Evolutionary conservation across 2,797 vertebrate species (phyloP).

Genomic region (Pempheris klunzingeri): DNA sequence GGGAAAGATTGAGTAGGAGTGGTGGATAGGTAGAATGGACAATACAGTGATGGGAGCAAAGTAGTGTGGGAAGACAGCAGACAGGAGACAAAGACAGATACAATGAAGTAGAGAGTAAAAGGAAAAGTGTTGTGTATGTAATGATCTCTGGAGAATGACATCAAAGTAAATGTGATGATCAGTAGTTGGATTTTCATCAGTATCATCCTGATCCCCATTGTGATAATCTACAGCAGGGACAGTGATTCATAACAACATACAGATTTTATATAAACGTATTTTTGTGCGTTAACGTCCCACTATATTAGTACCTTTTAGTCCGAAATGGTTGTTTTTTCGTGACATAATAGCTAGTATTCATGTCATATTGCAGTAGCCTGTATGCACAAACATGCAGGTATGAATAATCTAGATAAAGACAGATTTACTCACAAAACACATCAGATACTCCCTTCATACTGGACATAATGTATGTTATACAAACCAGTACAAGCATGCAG

Average conservation of each 20-base stretch:
- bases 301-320: not conserved
- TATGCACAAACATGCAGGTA: conserved; percentile 59
- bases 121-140: not conserved
- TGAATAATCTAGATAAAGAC: conserved; percentile 13
- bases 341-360: not conserved
- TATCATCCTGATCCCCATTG: not conserved
- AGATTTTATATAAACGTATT: not conserved
- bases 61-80: not conserved
- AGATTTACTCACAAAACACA: conserved; percentile 20
- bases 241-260: not conserved
- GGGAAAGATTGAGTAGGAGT: not conserved
- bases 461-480: not conserved
- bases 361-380: conserved; percentile 6
- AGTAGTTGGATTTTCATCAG: not conserved
- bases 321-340: not conserved
- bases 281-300: not conserved
- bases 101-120: not conserved
- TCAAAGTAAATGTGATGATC: not conserved
- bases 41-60: not conserved
- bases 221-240: not conserved
- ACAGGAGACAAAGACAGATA: not conserved
- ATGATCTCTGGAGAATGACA: not conserved
- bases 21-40: not conserved
- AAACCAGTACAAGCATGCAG: conserved; percentile 69
- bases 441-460: not conserved